Base-by-base conservation (phyloP, 2,113 vertebrate genomes). In the Alethe diademata region DNA sequence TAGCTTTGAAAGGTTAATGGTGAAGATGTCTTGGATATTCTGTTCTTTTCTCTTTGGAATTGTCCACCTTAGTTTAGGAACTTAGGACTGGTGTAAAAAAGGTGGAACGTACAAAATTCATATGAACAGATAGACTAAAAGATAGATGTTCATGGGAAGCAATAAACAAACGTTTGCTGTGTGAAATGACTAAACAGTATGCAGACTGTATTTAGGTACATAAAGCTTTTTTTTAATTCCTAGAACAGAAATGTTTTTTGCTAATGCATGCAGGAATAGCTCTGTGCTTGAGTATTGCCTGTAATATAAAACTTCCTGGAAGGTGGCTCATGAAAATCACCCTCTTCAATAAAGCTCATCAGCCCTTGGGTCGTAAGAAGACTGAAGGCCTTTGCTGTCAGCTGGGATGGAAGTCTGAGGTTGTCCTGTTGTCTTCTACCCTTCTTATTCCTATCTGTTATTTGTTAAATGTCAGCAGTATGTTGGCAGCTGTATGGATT, bases 381-480 rank as follows among this genome's bases (percentile, higher is more conserved):
- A 11, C 19, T 43, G 42, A 26, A 75, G 57, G 35, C 64, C 33
- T 90, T 92, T 80, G n/a, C 74, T 86, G n/a, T 56, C 19, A 36
- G 40, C 33, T 0, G 9, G 69, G 28, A 16, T 36, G 61, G 56
- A 81, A 67, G 54, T 86, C 43, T 5, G 14, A 51, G 61, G 51
- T 47, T 11, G 31, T 60, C 6, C 43, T 0, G 2, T 35, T 56
- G 31, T 53, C 40, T 51, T 51, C 40, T 61, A 48, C 72, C 22
- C 43, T 81, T 31, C 69, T 60, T 48, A 54, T 42, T 87, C 5
- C 0, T 93, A 9, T 60, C 50, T 71, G 40, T 60, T 86, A 26
- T 22, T 90, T 92, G 76, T 64, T 81, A 84, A 92, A 89, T 93
- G 92, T 51, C 86, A 92, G 67, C 64, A 38, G 38, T 33, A 13